phyloP scores from a whole-genome alignment of 2,113 vertebrate genomes.

The Archocentrus centrarchus region DNA sequence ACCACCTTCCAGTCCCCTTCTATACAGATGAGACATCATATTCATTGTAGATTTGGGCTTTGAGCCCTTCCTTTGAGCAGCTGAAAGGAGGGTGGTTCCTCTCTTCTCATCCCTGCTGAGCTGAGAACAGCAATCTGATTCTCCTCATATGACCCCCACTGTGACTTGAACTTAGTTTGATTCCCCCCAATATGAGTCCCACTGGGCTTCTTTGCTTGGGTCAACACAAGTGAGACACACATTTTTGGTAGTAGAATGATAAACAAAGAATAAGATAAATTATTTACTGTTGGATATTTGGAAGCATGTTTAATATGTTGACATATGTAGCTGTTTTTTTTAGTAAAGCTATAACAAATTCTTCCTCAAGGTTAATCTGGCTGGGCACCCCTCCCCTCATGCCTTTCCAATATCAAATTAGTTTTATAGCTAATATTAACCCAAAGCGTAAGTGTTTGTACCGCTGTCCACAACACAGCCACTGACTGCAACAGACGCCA shows the following conservation, averaged over 20 bases:
- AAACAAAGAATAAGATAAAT: neutral
- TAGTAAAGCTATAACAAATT: too few species aligned
- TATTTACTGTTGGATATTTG: neutral
- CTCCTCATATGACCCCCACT: slow-evolving; percentile 47
- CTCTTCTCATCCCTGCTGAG: slow-evolving; percentile 41
- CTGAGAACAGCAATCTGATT: slow-evolving; percentile 42
- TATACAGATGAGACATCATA: neutral
- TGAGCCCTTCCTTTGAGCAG: slow-evolving; percentile 5
- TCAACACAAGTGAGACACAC: slow-evolving; percentile 20
- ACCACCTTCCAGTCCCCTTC: too few species aligned
- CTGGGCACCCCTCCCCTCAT: neutral
- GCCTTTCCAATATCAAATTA: too few species aligned
- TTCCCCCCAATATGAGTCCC: slow-evolving; percentile 41
- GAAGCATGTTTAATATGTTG: neutral
- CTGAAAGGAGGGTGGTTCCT: slow-evolving; percentile 14
- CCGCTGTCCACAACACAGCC: too few species aligned
- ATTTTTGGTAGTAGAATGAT: neutral
- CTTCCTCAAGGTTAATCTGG: neutral
- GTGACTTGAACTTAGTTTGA: slow-evolving; percentile 53
- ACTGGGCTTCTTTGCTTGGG: slow-evolving; percentile 40
- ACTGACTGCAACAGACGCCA: too few species aligned
- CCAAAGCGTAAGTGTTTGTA: too few species aligned
- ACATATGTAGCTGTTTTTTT: neutral
- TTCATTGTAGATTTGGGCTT: neutral
- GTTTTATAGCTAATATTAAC: too few species aligned